Evolutionary conservation across 1,140 invertebrate species (phyloP).

Genomic region (Bombus confusus): DNA sequence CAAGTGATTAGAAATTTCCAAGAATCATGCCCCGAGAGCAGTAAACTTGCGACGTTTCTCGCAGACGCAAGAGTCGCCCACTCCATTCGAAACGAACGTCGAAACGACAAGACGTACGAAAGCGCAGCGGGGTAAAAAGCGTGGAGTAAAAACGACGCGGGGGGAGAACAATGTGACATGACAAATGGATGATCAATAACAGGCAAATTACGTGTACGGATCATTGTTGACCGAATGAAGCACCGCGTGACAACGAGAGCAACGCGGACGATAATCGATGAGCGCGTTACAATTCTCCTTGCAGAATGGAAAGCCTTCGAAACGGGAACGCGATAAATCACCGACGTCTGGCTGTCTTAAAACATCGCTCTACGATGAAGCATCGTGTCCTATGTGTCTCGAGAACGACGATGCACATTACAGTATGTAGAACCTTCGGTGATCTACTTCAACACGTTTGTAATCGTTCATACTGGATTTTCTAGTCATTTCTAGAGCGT

Average conservation of each 20-base stretch:
- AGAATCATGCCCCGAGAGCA: no score
- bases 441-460: not conserved
- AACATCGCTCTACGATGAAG: conserved; percentile 68
- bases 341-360: conserved; percentile 66
- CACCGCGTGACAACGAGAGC: conserved; percentile 46
- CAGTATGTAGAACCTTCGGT: not conserved
- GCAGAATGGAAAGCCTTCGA: conserved; percentile 33
- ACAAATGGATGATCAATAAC: conserved; percentile 52
- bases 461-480: not conserved
- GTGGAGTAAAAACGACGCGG: not conserved
- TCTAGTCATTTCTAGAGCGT: not conserved
- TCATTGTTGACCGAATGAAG: conserved; percentile 53
- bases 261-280: conserved; percentile 49
- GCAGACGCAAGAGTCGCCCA: no score
- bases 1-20: no score
- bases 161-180: conserved; percentile 18
- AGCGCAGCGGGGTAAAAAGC: no score
- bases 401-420: not conserved
- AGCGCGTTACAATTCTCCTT: conserved; percentile 41
- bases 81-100: no score
- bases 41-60: no score
- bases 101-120: no score
- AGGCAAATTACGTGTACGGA: conserved; percentile 45
- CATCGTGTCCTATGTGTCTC: conserved; percentile 39
- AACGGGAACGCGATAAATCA: conserved; percentile 48